Percentiles rank a stretch among this genome's conserved stretches.
phyloP scores from a whole-genome alignment of 2,888 invertebrate genomes.

The Noctua fimbriata region DNA sequence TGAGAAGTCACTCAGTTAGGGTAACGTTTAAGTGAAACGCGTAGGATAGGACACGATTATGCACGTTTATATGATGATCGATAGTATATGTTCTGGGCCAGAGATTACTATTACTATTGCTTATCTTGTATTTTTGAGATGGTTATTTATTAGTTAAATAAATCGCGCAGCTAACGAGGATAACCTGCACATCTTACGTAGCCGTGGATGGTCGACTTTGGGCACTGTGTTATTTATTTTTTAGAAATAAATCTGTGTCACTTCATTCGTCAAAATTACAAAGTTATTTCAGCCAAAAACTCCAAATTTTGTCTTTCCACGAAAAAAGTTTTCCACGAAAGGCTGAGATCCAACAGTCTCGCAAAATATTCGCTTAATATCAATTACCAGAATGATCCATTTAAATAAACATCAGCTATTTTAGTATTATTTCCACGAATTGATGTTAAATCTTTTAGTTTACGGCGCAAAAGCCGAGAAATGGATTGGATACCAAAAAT shows the following conservation, averaged over 20 bases:
- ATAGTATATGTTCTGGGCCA: background rate
- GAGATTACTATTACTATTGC: background rate
- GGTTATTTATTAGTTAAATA: no score
- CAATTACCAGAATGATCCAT: background rate
- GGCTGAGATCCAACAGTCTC: background rate
- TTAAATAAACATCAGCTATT: slow-evolving; percentile 1
- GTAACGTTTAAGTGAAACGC: background rate
- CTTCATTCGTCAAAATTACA: background rate
- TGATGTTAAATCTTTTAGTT: background rate
- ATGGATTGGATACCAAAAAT: background rate
- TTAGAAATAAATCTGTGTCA: background rate
- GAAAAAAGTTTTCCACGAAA: background rate
- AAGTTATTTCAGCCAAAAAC: background rate
- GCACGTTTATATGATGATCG: background rate
- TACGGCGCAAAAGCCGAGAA: background rate
- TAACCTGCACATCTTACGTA: background rate
- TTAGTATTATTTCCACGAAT: background rate
- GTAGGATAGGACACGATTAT: background rate
- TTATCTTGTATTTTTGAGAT: background rate
- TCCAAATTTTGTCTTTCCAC: background rate
- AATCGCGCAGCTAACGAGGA: background rate
- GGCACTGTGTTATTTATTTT: background rate
- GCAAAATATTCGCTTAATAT: slow-evolving; percentile 11
- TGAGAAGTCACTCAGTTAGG: background rate
- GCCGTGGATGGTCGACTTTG: background rate